These are phyloP conservation scores for Garrulus glandarius DNA, from an alignment of 2,797 vertebrate genomes.

Conservation along the genomic window DNA sequence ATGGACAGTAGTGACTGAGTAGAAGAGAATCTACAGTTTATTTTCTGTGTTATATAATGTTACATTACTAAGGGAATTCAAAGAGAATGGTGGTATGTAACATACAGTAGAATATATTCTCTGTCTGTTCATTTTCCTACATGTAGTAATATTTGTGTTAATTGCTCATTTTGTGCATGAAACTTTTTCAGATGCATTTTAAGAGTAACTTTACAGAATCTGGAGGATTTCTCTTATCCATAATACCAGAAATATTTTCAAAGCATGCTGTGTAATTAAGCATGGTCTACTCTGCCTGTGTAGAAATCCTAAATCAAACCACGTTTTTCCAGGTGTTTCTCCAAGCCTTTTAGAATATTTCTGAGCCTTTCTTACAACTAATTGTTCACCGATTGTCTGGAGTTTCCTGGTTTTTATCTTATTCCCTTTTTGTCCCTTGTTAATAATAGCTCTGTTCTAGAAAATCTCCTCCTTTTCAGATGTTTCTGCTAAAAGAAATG, in stretches of 20 bases:
- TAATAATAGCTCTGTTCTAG: not conserved
- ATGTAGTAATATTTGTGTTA: not conserved
- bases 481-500: not conserved
- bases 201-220: not conserved
- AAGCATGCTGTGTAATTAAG: slow-evolving; percentile 22
- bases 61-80: not conserved
- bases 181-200: not conserved
- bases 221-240: not conserved
- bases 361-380: not conserved
- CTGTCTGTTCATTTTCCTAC: not conserved
- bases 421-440: rapidly evolving
- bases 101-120: not conserved
- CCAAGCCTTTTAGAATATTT: not conserved
- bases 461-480: not conserved
- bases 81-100: not conserved
- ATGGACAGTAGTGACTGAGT: not conserved
- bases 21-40: not conserved
- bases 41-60: not conserved
- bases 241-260: not conserved
- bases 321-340: slow-evolving; percentile 25
- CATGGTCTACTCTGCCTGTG: not conserved
- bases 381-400: not conserved
- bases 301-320: slow-evolving; percentile 31
- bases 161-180: not conserved
- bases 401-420: not conserved